These are phyloP conservation scores for Kryphioiulus occultus DNA, from an alignment of 2,888 invertebrate species.

Conservation along the genomic window DNA sequence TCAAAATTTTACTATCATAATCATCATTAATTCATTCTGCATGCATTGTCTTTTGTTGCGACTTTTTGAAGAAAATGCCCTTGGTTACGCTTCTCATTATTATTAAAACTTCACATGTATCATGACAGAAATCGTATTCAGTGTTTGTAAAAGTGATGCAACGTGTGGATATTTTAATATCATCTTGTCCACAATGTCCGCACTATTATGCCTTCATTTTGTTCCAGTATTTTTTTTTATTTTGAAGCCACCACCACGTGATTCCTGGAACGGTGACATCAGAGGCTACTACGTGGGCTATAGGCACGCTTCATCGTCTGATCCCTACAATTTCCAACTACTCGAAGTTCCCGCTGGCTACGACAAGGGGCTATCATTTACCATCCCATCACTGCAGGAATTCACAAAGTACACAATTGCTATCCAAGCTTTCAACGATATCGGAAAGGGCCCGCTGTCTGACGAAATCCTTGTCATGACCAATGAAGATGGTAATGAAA, in stretches of 20 bases:
- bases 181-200: background rate
- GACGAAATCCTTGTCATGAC: constrained; percentile 51
- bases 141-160: no score
- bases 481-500: constrained; percentile 48
- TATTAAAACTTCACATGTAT: background rate
- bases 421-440: constrained; percentile 52
- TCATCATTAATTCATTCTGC: background rate
- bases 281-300: constrained; percentile 79
- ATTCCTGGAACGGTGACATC: constrained; percentile 65
- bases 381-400: constrained; percentile 48
- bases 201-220: no score
- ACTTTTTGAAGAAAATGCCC: background rate
- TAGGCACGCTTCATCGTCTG: constrained; percentile 64
- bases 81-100: background rate
- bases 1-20: background rate
- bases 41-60: background rate
- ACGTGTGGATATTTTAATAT: background rate
- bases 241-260: constrained; percentile 49
- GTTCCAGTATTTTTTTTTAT: background rate
- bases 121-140: background rate
- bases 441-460: constrained; percentile 51
- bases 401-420: constrained; percentile 50
- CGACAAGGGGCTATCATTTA: constrained; percentile 51
- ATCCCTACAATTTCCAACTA: constrained; percentile 45
- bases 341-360: constrained; percentile 52